Evolutionary conservation across 2,113 vertebrate genomes (phyloP), one percentile per base, ranked within the genome.

Genomic region (Chionodraco myersi): DNA sequence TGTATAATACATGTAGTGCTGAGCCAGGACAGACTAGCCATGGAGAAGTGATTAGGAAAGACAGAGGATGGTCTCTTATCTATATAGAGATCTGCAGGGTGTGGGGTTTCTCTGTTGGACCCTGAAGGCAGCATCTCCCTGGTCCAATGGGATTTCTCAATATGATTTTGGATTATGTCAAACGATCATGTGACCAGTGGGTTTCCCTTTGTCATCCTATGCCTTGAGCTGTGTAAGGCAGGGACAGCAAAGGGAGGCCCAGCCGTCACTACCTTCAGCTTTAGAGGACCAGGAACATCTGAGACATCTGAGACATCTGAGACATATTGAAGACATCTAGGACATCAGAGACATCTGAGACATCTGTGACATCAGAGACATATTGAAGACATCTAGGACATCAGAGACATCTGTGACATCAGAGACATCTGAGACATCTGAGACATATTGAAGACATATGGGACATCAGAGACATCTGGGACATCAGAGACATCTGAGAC

Each of bases 161-260:
- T 30, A 30, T 30, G 30, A 30, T 30, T 30, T 30, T 30, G 30
- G 30, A 30, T 30, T 30, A 30, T 30, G 3, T 30, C 30, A 30
- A 30, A 30, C 3, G 30, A 41, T 54, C 75, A 76, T 89, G 80
- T 89, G 88, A 89, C 96, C 92, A 94, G 93, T 96, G 97, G 95
- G 96, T 94, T 99, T 99, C 97, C 97, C 97, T 98, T 99, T 99
- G 97, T 98, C 97, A 97, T 99, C 97, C 97, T 97, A 97, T 97
- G 97, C 97, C 97, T 97, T 95, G 95, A 94, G 91, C 88, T 89
- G 78, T 93, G 89, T 90, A 91, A 95, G 97, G 97, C 97, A 96
- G 95, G 97, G 97, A 96, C 92, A 92, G 92, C 96, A 98, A 98
- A 97, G 97, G 97, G 96, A 93, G 92, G 95, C 96, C 96, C 96